Base-by-base conservation (phyloP, 2,797 vertebrate species). In the Caiman crocodilus region DNA sequence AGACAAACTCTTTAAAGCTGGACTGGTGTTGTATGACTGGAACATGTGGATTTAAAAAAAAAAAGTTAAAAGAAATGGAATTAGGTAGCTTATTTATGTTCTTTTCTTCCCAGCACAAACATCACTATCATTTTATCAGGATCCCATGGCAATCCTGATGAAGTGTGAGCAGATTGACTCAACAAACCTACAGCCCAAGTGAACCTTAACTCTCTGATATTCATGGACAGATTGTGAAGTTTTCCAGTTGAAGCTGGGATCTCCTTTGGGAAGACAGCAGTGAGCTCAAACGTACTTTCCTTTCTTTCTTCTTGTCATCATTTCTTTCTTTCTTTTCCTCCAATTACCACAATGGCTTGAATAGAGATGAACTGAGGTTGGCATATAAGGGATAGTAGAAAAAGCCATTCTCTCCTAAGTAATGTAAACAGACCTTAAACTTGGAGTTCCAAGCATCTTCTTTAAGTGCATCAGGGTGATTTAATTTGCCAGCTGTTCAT, bases 61-160 rank as follows among this genome's bases (percentile, higher is more conserved):
- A 84, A 93, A 88, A 94, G 57, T 76, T 96, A 90, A 79, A 93
- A 95, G 79, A 96, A 93, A 77, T 94, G 55, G 85, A 96, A 94
- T 95, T 96, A 96, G 84, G 88, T 92, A 94, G 89, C 79, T 96
- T 94, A 91, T 92, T 96, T 92, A 94, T 93, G 90, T 94, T 88
- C 89, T 89, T 14, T 58, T 94, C 88, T 90, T 88, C 35, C 63
- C 83, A 85, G 61, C 58, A 74, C 80, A 88, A 93, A 20, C 28
- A 76, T 89, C 12, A 2, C 93, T 96, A 93, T 88, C 87, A 95
- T 97, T 97, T 95, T 97, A 77, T 93, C 95, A 94, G 79, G 74
- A 86, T 96, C 92, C 88, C 90, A 35, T 79, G 92, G 84, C 87
- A 88, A 23, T 90, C 71, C 80, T 94, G 63, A 94, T 96, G 93